These are phyloP conservation scores for Polyodon spathula DNA, from an alignment of 2,113 vertebrate genomes.

Conservation along the genomic window DNA sequence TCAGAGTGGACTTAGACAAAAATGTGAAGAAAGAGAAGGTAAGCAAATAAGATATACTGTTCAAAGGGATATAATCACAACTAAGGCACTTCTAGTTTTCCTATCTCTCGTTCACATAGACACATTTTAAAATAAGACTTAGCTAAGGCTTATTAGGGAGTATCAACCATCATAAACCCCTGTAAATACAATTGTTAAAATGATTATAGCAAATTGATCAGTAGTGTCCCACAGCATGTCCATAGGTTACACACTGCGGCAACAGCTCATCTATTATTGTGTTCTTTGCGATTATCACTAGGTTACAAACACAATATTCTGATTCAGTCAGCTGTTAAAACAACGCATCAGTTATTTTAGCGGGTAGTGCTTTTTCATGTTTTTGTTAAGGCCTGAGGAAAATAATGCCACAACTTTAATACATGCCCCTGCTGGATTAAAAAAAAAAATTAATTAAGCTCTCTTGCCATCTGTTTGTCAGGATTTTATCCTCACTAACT, in stretches of 20 bases:
- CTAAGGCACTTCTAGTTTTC: too few relatives aligned
- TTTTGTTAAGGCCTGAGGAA: constrained; percentile 46
- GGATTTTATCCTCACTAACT: constrained; percentile 61
- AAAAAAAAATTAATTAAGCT: constrained; percentile 62
- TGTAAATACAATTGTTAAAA: too few relatives aligned
- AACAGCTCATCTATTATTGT: too few relatives aligned
- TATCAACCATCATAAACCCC: too few relatives aligned
- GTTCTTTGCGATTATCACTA: not conserved
- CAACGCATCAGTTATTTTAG: constrained; percentile 22
- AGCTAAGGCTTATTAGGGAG: too few relatives aligned
- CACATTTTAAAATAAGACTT: too few relatives aligned
- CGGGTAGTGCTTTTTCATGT: constrained; percentile 16
- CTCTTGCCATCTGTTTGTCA: constrained; percentile 69
- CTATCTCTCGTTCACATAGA: too few relatives aligned
- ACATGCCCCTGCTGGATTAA: constrained; percentile 56
- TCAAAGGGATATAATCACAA: too few relatives aligned
- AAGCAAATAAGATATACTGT: constrained; percentile 1
- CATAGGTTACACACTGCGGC: too few relatives aligned
- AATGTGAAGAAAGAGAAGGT: constrained; percentile 40
- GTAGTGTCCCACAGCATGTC: too few relatives aligned
- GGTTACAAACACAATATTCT: constrained; percentile 19
- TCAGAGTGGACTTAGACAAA: constrained; percentile 43
- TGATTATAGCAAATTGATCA: too few relatives aligned
- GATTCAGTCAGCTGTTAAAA: constrained; percentile 14
- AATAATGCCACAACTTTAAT: constrained; percentile 50